Evolutionary conservation across 1,140 invertebrate species (phyloP).

Genomic region (Schlechtendalia chinensis): DNA sequence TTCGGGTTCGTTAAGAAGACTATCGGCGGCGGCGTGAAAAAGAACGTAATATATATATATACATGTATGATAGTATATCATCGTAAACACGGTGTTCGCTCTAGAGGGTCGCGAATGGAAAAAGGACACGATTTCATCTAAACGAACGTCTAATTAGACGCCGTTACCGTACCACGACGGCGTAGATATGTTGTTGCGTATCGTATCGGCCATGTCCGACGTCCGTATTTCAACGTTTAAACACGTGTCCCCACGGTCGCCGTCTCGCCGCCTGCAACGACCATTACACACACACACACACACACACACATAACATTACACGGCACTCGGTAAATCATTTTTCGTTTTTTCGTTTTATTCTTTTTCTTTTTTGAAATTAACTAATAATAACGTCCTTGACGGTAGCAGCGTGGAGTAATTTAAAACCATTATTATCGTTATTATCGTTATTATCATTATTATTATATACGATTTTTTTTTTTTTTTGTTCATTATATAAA

Average conservation of each 20-base stretch:
- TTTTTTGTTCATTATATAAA: not conserved
- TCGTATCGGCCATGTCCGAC: not conserved
- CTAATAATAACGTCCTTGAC: constrained; percentile 45
- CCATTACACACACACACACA: too few relatives aligned
- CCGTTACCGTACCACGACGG: constrained; percentile 6
- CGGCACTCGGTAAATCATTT: constrained; percentile 46
- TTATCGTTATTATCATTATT: constrained; percentile 25
- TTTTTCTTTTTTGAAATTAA: constrained; percentile 23
- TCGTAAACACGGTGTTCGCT: too few relatives aligned
- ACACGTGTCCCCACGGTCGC: constrained; percentile 35
- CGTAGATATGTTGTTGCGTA: too few relatives aligned
- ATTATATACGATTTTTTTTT: constrained; percentile 8
- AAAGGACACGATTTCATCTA: constrained; percentile 28
- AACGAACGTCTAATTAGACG: constrained; percentile 49
- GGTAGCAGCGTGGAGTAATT: constrained; percentile 40
- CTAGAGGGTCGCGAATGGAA: not conserved
- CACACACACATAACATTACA: too few relatives aligned
- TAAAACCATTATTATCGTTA: constrained; percentile 26
- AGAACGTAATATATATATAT: too few relatives aligned
- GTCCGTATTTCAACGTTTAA: constrained; percentile 27
- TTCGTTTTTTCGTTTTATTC: constrained; percentile 16
- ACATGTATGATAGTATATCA: not conserved
- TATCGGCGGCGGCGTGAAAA: too few relatives aligned
- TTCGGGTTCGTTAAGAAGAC: constrained; percentile 31
- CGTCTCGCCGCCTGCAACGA: too few relatives aligned